A percentile compares a stretch with the other conserved stretches of the same genome.
Evolutionary conservation across 2,888 invertebrate species (phyloP).

Genomic region (Chrysomela aeneicollis): DNA sequence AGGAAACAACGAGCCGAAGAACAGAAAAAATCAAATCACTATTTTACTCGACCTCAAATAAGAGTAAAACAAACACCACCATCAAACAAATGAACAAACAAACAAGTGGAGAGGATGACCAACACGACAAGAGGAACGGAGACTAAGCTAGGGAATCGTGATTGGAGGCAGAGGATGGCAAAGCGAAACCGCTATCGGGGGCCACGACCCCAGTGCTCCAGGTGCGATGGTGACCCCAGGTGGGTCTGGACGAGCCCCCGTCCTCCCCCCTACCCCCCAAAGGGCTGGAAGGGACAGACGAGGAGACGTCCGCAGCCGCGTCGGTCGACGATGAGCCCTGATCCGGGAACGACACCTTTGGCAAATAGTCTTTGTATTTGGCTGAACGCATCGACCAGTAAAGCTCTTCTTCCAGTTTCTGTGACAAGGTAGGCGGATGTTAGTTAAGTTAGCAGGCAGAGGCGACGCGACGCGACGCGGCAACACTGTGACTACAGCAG

Average conservation of each 20-base stretch:
- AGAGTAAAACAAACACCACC: too few relatives aligned
- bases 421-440: conserved; percentile 54
- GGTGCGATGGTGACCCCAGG: conserved; percentile 58
- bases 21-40: too few relatives aligned
- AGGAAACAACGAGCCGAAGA: too few relatives aligned
- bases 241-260: conserved; percentile 53
- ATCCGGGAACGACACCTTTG: conserved; percentile 49
- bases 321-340: conserved; percentile 48
- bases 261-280: conserved; percentile 41
- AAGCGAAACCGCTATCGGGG: conserved; percentile 38
- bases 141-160: conserved; percentile 52
- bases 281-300: conserved; percentile 57
- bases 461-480: neutral
- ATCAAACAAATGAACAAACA: too few relatives aligned
- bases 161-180: conserved; percentile 35
- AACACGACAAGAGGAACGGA: conserved; percentile 24
- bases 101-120: neutral
- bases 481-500: neutral
- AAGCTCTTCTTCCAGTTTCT: conserved; percentile 65
- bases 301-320: conserved; percentile 7
- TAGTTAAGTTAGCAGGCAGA: conserved; percentile 17
- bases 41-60: too few relatives aligned
- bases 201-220: conserved; percentile 56
- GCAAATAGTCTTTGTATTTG: conserved; percentile 58
- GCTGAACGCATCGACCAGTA: conserved; percentile 60